Conservation (phyloP, 2,888 invertebrate genomes). For the Drosophila kambysellisi region DNA sequence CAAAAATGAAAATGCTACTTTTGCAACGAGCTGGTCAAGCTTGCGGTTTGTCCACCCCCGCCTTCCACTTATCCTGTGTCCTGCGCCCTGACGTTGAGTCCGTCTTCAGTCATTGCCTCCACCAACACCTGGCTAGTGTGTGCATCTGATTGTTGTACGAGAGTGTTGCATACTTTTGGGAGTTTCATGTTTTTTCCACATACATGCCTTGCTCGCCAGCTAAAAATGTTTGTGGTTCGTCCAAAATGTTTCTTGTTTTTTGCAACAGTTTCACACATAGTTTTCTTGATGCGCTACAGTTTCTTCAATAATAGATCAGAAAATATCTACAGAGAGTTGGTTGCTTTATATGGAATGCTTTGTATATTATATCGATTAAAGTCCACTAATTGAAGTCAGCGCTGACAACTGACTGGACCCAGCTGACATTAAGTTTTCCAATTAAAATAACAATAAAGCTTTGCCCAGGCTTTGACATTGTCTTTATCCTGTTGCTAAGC, state of each 20-base stretch:
- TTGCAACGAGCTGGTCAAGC: conserved; percentile 56
- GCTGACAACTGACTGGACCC: conserved; percentile 9
- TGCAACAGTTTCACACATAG: conserved; percentile 34
- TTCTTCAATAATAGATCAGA: conserved; percentile 7
- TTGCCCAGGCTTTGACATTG: conserved; percentile 45
- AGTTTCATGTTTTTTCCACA: conserved; percentile 20
- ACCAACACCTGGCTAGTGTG: conserved; percentile 62
- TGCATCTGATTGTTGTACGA: conserved; percentile 28
- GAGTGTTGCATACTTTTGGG: conserved; percentile 71
- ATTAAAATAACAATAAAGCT: conserved; percentile 78
- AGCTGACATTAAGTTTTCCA: conserved; percentile 73
- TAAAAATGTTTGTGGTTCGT: conserved; percentile 60
- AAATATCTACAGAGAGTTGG: neutral
- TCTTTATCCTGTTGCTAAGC: conserved; percentile 46
- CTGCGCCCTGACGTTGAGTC: neutral
- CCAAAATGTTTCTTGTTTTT: conserved; percentile 30
- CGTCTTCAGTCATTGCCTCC: conserved; percentile 32
- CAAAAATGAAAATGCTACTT: conserved; percentile 52
- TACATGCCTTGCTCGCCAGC: conserved; percentile 31
- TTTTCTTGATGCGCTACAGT: conserved; percentile 16
- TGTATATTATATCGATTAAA: conserved; percentile 49
- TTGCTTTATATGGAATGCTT: conserved; percentile 36
- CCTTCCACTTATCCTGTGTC: conserved; percentile 3
- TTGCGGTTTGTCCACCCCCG: conserved; percentile 52
- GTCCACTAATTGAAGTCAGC: conserved; percentile 48